phyloP scores from a whole-genome alignment of 2,797 vertebrate genomes.

The Sphenodon punctatus region DNA sequence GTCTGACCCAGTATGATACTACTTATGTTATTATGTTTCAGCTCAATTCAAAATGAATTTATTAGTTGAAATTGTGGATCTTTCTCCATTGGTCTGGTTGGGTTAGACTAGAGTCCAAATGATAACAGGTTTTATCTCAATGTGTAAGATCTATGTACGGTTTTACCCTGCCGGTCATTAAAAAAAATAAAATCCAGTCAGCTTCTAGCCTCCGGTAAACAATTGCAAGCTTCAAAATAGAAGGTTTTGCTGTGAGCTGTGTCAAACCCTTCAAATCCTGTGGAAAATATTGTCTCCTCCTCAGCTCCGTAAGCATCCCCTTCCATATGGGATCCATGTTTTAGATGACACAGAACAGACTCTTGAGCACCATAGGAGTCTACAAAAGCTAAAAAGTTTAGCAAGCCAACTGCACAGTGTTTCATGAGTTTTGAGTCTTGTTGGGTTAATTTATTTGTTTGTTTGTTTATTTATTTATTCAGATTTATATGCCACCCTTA shows the following conservation, averaged over 20 bases:
- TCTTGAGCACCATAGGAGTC: fast-evolving
- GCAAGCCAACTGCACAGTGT: too few species aligned
- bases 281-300: neutral
- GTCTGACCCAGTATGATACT: too few species aligned
- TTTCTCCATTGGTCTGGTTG: neutral
- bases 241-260: too few species aligned
- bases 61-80: neutral
- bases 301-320: neutral
- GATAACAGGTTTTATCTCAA: neutral
- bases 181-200: neutral
- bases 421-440: too few species aligned
- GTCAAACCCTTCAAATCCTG: too few species aligned
- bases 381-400: fast-evolving
- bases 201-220: neutral
- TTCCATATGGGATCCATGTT: neutral
- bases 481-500: too few species aligned
- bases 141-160: neutral
- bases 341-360: neutral
- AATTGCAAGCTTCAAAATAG: neutral
- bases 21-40: too few species aligned
- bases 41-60: fast-evolving
- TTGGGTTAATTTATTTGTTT: too few species aligned
- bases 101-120: neutral
- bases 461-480: too few species aligned
- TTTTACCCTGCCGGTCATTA: neutral